Conservation (phyloP, 2,113 vertebrate genomes). For the Stictonetta naevosa region DNA sequence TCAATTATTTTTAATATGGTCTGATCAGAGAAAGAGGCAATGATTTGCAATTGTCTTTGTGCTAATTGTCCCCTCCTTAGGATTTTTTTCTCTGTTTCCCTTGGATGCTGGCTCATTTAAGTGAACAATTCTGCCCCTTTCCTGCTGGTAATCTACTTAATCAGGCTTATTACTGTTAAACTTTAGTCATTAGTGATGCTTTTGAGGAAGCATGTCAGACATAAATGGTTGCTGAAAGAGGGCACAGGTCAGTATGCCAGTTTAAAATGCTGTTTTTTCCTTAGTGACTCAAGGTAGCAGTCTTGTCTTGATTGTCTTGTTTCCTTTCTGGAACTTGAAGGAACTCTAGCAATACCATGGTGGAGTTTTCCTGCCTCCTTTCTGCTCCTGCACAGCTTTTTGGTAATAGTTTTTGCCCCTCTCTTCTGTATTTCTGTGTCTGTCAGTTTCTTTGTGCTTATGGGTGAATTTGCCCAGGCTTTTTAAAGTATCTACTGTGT, state of each 20-base stretch:
- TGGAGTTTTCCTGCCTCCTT: neutral
- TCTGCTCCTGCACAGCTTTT: neutral
- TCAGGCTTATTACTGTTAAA: neutral
- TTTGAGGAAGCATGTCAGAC: neutral
- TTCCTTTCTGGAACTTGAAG: neutral
- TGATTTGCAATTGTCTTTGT: neutral
- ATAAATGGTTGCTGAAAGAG: neutral
- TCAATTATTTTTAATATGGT: neutral
- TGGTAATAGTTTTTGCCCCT: neutral
- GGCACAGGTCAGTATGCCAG: neutral
- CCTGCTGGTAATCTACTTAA: neutral
- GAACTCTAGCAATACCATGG: neutral
- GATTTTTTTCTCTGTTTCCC: neutral
- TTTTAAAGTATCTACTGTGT: neutral
- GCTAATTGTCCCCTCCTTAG: neutral
- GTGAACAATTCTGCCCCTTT: neutral
- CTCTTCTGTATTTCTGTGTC: neutral
- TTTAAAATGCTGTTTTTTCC: constrained; percentile 2
- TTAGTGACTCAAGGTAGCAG: neutral
- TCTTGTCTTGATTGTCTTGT: neutral
- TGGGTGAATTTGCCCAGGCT: neutral
- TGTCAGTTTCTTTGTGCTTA: neutral
- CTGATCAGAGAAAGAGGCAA: neutral
- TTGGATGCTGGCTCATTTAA: neutral
- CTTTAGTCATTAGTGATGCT: neutral